These are phyloP conservation scores for Orycteropus afer DNA, from an alignment of 2,113 vertebrate species.

Conservation along the genomic window DNA sequence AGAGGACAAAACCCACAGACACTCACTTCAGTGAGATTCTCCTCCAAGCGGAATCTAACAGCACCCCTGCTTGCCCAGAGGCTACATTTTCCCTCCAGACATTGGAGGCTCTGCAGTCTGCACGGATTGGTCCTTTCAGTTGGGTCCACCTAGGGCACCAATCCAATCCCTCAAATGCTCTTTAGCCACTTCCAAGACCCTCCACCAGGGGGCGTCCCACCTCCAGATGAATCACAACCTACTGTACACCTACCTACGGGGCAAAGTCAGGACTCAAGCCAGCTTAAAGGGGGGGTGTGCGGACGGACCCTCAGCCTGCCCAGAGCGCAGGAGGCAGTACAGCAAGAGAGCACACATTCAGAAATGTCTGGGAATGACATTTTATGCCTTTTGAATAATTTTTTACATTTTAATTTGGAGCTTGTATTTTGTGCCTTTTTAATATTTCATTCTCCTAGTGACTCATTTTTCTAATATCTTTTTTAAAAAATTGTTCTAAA, in stretches of 20 bases:
- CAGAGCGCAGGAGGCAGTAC: not conserved
- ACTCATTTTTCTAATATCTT: not conserved
- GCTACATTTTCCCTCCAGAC: not conserved
- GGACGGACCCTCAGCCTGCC: not conserved
- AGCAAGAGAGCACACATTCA: not conserved
- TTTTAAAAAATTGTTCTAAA: not conserved
- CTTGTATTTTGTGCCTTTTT: not conserved
- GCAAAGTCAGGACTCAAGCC: not conserved
- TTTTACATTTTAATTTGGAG: not conserved
- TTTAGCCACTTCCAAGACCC: not conserved
- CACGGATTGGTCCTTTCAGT: accelerated
- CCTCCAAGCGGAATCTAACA: not conserved
- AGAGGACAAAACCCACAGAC: not conserved
- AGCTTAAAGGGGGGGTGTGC: not conserved
- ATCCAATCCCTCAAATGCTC: not conserved
- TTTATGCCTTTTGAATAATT: not conserved
- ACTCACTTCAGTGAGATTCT: not conserved
- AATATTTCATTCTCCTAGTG: not conserved
- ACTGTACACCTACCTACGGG: accelerated
- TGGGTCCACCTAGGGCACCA: too few relatives aligned
- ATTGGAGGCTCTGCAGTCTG: not conserved
- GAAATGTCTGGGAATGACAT: not conserved
- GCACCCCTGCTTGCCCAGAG: not conserved
- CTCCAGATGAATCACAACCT: not conserved
- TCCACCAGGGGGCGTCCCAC: conserved; percentile 48